Percentiles rank a stretch among this genome's conserved stretches.
phyloP scores from a whole-genome alignment of 2,113 vertebrate species.

The Mesembrinibis cayennensis region DNA sequence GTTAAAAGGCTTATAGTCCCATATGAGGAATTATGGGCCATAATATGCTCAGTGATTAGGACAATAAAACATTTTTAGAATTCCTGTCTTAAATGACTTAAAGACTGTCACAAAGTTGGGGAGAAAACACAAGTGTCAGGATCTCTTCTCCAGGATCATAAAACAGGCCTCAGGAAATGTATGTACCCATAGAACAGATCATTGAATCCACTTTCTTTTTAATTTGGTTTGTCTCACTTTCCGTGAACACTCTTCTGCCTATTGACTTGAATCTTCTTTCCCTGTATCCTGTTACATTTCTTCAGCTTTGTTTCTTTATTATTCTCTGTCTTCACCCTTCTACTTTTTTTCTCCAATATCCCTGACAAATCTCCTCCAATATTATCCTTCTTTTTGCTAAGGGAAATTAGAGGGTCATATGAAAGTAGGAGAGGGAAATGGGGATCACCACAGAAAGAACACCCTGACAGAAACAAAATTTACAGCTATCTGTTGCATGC shows the following conservation, averaged over 20 bases:
- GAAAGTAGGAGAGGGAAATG: background rate
- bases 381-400: background rate
- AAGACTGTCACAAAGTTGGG: background rate
- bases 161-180: background rate
- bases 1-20: background rate
- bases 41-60: background rate
- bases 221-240: background rate
- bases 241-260: background rate
- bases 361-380: background rate
- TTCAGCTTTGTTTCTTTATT: background rate
- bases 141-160: background rate
- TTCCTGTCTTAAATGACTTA: background rate
- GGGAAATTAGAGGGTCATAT: background rate
- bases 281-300: background rate
- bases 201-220: background rate
- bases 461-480: background rate
- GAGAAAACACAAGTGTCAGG: background rate
- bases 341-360: background rate
- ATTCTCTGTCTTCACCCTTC: background rate
- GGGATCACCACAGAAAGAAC: background rate
- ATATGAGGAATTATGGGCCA: background rate
- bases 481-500: background rate
- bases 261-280: background rate
- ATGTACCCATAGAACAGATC: background rate
- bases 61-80: background rate